Base-by-base conservation (phyloP, 2,888 invertebrate species). In the Diarsia rubi region DNA sequence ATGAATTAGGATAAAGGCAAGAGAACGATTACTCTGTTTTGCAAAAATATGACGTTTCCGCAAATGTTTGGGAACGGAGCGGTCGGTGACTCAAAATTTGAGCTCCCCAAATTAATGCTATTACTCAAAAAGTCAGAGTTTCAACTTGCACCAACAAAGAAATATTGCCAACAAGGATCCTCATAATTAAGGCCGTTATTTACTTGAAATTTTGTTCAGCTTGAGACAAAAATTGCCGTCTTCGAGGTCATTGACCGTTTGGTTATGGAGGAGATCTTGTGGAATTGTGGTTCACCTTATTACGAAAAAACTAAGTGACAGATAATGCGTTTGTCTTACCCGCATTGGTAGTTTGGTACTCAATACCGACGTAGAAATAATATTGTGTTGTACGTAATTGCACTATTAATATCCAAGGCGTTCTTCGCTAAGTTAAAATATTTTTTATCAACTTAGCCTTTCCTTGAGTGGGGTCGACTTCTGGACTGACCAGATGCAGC, bases 161-260 rank as follows among this genome's bases (percentile, higher is more conserved):
- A 45, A 64, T 64, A 81, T 52, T 31, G 16, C 52, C 27, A 0
- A 42, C 14, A 52, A 64, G 52, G 12, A 57, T 21, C 16, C 21
- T 31, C 42, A 76, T 76, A 74, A 67, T 45, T 81, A 27, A 75
- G 45, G 52, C 49, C 27, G 12, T 54, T 57, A 52, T 59, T 81
- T 68, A 37, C 37, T 54, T 54, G 9, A 70, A 66, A 62, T 57
- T n/a, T 14, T 54, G 44, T 68, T 68, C 6, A 27, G 44, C n/a
- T 68, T 59, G n/a, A 37, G 45, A 45, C 24, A 49, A 66, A 81
- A 47, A 60, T 12, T 42, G 6, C 27, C n/a, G 27, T 21, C 24
- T 24, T 24, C 19, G 42, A 79, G 49, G 57, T 69, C 42, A 21
- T 47, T 66, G 69, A 52, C 65, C 52, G 16, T 44, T 72, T 54